These are phyloP conservation scores for Chondrilla cf. caribensis DNA, from an alignment of 37 sponge, comb jelly and placozoan genomes.

Conservation along the genomic window DNA sequence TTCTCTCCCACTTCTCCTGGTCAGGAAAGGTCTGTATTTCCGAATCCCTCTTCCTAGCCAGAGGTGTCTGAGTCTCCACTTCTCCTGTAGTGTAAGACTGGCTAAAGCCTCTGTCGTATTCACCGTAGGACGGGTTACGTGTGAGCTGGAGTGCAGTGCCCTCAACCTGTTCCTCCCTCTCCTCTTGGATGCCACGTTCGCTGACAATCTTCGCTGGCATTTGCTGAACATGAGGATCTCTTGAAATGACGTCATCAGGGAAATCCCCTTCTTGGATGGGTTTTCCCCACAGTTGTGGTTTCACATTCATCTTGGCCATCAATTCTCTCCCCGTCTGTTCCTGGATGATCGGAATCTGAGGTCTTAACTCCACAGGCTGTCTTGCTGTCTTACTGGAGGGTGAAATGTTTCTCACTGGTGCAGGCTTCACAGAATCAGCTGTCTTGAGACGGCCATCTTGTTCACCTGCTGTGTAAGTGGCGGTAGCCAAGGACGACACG, in stretches of 20 bases:
- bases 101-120: slow-evolving; percentile 6
- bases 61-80: slow-evolving; percentile 53
- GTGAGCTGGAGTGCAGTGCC: not conserved
- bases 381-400: not conserved
- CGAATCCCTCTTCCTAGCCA: slow-evolving; percentile 9
- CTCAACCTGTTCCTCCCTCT: not conserved
- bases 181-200: not conserved
- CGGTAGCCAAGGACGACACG: not conserved
- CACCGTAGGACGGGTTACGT: not conserved
- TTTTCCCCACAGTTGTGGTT: not conserved
- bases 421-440: too few species aligned
- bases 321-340: not conserved
- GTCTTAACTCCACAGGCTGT: not conserved
- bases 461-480: too few species aligned
- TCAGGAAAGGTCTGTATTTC: slow-evolving; percentile 1
- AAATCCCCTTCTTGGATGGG: not conserved
- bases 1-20: not conserved
- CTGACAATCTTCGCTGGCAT: not conserved
- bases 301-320: not conserved
- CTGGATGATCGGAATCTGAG: not conserved
- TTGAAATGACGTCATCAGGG: not conserved
- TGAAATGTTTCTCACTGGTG: not conserved
- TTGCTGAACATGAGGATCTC: not conserved
- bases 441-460: too few species aligned
- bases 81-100: slow-evolving; percentile 32